Conservation (phyloP, 2,797 vertebrate genomes). For the Mormyrops boulengeri region DNA sequence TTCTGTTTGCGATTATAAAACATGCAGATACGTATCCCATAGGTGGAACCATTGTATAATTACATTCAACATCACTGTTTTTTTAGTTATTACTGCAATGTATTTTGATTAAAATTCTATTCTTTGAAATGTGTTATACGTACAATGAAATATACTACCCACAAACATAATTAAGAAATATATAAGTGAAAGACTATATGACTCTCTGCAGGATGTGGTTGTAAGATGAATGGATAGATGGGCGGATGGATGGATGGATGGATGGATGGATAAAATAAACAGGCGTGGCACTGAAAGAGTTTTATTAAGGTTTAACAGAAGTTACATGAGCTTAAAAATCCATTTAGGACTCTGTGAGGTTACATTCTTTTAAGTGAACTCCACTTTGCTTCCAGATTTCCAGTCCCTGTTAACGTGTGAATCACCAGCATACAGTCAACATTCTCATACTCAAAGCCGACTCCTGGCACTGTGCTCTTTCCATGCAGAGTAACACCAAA, state of each 20-base stretch:
- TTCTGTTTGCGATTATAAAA: neutral
- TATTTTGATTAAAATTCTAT: neutral
- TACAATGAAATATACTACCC: neutral
- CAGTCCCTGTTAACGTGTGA: slow-evolving; percentile 24
- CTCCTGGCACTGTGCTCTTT: neutral
- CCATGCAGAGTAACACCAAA: neutral
- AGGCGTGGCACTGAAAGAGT: slow-evolving; percentile 6
- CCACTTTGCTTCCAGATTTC: slow-evolving; percentile 12
- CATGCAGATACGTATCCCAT: neutral
- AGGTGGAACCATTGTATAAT: neutral
- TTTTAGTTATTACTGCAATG: neutral
- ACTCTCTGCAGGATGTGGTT: neutral
- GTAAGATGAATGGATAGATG: neutral
- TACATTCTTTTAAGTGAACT: slow-evolving; percentile 33
- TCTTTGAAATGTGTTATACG: neutral
- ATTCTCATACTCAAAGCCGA: slow-evolving; percentile 16
- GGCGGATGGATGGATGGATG: neutral
- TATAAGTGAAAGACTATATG: neutral
- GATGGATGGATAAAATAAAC: neutral
- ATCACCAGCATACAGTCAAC: slow-evolving; percentile 1
- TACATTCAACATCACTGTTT: neutral
- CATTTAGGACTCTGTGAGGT: slow-evolving; percentile 26
- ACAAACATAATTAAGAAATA: neutral
- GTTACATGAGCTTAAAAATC: slow-evolving; percentile 20
- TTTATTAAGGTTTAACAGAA: neutral